Evolutionary conservation across 2,888 invertebrate species (phyloP), one percentile per base, ranked within the genome.

Genomic region (Drosophila meridiana): DNA sequence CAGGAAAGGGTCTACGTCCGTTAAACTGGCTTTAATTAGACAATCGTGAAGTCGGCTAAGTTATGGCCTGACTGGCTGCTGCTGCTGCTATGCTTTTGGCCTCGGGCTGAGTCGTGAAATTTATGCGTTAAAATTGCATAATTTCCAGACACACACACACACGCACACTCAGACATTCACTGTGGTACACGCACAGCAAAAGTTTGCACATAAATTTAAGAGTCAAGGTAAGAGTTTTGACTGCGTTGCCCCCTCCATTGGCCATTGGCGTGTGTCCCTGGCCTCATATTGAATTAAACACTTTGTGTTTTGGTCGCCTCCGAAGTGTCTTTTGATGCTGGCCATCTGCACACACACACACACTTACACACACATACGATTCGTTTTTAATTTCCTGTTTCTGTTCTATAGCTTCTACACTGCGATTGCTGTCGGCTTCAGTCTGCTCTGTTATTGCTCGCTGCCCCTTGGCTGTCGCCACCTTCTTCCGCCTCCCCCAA

Each of bases 111-210:
- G 80, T 73, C 77, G 66, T 73, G 75, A 83, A 87, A 89, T 87
- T 87, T 87, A 87, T 87, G 85, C 87, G 82, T 74, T 85, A 72
- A 85, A 89, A 89, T 85, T 87, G 87, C 87, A 87, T 87, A 87
- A 87, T 87, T 89, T 80, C 58, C 70, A 76, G 64, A 71, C 74
- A 74, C 58, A 58, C 45, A 60, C 50, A 32, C 62, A 64, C 3
- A 50, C 30, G 50, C 40, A 70, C 40, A 28, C 56, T 30, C 42
- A 69, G 28, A 61, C 14, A 40, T 13, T 2, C n/a, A 42, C 42
- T 55, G 56, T 67, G 43, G 28, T 13, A 58, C 20, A 68, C 42
- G 50, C 68, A 60, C 65, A 65, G 57, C 67, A 62, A 83, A 86
- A 89, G 78, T 86, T 86, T 89, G 73, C 73, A 75, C 87, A 86